These are phyloP conservation scores for Pterocles gutturalis DNA, from an alignment of 2,113 vertebrate genomes.

Conservation along the genomic window DNA sequence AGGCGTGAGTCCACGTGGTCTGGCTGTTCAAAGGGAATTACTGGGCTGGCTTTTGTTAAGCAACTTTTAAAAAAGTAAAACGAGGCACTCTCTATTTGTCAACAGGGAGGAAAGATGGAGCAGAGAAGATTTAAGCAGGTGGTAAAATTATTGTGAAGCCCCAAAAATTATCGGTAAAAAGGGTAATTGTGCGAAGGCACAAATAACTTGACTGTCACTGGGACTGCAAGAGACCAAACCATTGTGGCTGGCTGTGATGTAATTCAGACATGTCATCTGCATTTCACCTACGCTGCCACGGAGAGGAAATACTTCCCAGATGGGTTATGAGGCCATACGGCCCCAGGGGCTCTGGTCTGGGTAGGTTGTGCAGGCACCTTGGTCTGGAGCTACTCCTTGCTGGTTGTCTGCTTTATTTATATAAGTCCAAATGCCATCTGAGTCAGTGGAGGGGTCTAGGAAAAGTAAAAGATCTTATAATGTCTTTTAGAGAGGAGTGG, in stretches of 20 bases:
- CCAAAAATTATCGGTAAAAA: not conserved
- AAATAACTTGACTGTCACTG: not conserved
- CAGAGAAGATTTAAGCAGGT: not conserved
- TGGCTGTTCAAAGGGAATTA: slow-evolving; percentile 33
- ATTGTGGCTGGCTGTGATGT: not conserved
- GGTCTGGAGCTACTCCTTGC: not conserved
- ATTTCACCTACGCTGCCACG: accelerated
- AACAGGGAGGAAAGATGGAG: not conserved
- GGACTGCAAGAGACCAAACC: not conserved
- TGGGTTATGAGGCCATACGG: not conserved
- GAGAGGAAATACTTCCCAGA: not conserved
- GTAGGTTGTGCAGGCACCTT: not conserved
- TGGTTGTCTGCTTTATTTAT: not conserved
- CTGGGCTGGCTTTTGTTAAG: not conserved
- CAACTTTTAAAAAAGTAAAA: not conserved
- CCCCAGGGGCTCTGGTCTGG: not conserved
- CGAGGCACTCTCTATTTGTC: not conserved
- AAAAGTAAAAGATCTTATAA: not conserved
- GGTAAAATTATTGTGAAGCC: not conserved
- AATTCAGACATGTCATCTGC: not conserved
- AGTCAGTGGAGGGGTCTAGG: not conserved
- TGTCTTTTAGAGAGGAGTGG: not conserved
- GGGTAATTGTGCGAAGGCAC: not conserved
- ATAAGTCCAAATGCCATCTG: not conserved
- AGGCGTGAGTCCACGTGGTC: slow-evolving; percentile 1